These are phyloP conservation scores for Caerostris darwini DNA, from an alignment of 1,140 invertebrate genomes.

Conservation along the genomic window DNA sequence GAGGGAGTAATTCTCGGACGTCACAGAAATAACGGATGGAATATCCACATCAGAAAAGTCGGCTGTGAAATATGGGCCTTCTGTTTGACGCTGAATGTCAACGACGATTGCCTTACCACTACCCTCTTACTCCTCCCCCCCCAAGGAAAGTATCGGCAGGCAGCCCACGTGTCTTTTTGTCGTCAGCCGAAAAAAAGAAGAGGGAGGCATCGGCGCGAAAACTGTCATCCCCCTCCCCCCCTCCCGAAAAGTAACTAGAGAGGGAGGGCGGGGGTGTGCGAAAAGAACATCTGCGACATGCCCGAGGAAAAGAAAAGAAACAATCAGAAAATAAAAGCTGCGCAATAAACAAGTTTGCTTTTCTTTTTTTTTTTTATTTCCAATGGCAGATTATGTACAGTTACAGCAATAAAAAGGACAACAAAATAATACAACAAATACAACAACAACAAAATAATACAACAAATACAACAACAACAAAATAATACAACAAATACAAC, in stretches of 20 bases:
- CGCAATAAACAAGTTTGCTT: not conserved
- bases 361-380: no score
- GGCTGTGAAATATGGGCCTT: not conserved
- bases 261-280: not conserved
- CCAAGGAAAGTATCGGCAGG: not conserved
- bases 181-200: not conserved
- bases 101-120: not conserved
- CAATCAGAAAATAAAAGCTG: not conserved
- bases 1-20: no score
- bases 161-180: not conserved
- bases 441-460: no score
- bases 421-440: no score
- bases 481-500: no score
- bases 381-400: no score
- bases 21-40: no score
- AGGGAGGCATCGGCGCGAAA: not conserved
- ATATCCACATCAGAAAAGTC: no score
- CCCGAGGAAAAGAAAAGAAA: not conserved
- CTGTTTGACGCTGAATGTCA: not conserved
- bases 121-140: not conserved
- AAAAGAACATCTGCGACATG: not conserved
- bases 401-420: no score
- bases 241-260: not conserved
- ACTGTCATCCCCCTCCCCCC: not conserved
- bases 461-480: no score